Conservation (phyloP, 2,797 vertebrate genomes). For the Balearica regulorum region DNA sequence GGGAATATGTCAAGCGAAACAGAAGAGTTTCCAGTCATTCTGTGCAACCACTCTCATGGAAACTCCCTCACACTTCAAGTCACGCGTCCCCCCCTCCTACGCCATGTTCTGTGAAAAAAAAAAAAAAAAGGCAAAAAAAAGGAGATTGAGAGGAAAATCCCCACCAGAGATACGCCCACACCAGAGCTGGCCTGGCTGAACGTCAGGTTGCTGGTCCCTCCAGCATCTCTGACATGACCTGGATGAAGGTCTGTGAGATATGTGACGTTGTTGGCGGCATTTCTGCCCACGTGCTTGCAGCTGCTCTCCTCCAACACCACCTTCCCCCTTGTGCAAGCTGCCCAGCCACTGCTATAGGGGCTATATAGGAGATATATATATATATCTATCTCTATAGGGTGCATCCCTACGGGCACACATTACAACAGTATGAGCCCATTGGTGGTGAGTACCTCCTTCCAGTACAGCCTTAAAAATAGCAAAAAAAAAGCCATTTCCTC, state of each 20-base stretch:
- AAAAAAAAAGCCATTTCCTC: neutral
- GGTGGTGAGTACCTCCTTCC: neutral
- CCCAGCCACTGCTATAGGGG: neutral
- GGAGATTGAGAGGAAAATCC: neutral
- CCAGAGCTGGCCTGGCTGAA: neutral
- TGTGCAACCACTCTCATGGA: neutral
- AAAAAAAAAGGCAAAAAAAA: neutral
- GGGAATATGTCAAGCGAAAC: neutral
- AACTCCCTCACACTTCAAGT: neutral
- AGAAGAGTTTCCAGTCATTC: neutral
- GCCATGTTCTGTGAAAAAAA: neutral
- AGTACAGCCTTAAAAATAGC: neutral
- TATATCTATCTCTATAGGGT: neutral
- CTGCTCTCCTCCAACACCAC: neutral
- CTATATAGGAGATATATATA: no score
- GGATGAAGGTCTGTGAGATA: neutral
- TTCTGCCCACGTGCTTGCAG: neutral
- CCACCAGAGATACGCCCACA: rapidly evolving
- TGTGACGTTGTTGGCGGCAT: neutral
- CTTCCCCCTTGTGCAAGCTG: neutral
- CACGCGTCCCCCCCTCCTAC: rapidly evolving
- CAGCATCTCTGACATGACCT: neutral
- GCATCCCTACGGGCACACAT: neutral
- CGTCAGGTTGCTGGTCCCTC: neutral
- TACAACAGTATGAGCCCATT: neutral